Conservation (phyloP, 2,888 invertebrate genomes). For the Oxystoma pomonae region DNA sequence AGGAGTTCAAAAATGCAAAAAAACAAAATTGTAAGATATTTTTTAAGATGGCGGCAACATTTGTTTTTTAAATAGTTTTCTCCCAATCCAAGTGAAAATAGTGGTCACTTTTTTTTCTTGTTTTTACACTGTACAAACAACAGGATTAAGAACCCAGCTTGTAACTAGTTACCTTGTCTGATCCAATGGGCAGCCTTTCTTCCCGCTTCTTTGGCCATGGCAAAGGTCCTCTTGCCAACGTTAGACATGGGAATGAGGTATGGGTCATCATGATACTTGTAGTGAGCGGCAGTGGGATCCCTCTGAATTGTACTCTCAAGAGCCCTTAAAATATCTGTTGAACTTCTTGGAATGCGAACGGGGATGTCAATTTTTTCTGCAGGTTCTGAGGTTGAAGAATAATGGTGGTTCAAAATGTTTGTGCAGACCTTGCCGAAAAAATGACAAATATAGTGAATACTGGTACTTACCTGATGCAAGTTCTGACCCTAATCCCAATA, state of each 20-base stretch:
- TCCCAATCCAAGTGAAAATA: no score
- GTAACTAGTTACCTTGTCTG: conserved; percentile 42
- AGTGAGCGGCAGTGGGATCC: conserved; percentile 83
- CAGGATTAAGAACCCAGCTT: no score
- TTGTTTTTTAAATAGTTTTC: no score
- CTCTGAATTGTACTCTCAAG: conserved; percentile 67
- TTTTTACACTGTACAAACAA: no score
- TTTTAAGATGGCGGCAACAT: no score
- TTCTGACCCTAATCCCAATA: no score
- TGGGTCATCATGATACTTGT: conserved; percentile 90
- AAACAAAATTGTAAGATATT: no score
- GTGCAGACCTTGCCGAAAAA: neutral
- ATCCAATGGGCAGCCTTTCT: conserved; percentile 84
- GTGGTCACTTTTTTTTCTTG: no score
- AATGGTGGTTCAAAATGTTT: neutral
- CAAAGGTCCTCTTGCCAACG: conserved; percentile 63
- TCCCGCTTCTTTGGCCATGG: conserved; percentile 77
- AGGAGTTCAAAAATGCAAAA: no score
- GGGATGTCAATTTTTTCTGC: conserved; percentile 57
- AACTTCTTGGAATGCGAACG: conserved; percentile 65
- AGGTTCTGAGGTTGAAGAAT: neutral
- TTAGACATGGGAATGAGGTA: conserved; percentile 76
- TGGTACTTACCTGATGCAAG: no score
- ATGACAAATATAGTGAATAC: no score
- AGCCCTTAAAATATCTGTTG: conserved; percentile 80